Conservation (phyloP, 1,140 invertebrate species). For the Mesaphorura yosii region DNA sequence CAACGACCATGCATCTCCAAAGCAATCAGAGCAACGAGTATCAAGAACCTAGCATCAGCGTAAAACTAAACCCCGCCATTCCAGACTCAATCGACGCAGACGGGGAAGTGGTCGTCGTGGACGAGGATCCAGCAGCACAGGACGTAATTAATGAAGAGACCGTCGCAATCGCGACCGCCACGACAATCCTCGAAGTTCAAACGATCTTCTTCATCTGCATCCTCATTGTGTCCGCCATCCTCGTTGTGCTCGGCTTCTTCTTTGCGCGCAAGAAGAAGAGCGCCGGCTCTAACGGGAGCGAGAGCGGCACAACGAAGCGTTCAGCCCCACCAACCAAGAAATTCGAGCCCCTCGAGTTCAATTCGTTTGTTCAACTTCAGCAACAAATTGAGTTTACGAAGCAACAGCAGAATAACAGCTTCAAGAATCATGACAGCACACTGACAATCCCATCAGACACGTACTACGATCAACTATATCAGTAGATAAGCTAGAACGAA, state of each 20-base stretch:
- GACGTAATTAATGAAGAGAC: constrained; percentile 17
- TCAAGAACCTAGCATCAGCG: too few relatives aligned
- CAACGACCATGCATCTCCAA: too few relatives aligned
- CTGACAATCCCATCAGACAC: too few relatives aligned
- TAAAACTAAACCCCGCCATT: neutral
- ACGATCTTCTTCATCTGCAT: constrained; percentile 20
- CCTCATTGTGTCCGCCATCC: constrained; percentile 20
- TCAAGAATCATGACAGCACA: too few relatives aligned
- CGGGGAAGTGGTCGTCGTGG: neutral
- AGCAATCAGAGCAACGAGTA: too few relatives aligned
- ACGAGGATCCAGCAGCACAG: constrained; percentile 8
- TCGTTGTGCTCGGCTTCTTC: constrained; percentile 23
- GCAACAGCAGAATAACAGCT: neutral
- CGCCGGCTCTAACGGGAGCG: constrained; percentile 13
- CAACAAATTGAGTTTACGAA: neutral
- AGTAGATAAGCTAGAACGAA: too few relatives aligned
- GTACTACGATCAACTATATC: too few relatives aligned
- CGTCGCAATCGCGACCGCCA: constrained; percentile 14
- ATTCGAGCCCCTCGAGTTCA: constrained; percentile 25
- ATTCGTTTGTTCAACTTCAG: constrained; percentile 13
- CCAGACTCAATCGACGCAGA: neutral
- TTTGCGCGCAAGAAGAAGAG: constrained; percentile 27
- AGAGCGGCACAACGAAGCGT: too few relatives aligned
- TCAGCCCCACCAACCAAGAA: constrained; percentile 28
- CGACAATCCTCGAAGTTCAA: constrained; percentile 13